These are phyloP conservation scores for Egretta garzetta DNA, from an alignment of 2,113 vertebrate genomes.

Conservation along the genomic window DNA sequence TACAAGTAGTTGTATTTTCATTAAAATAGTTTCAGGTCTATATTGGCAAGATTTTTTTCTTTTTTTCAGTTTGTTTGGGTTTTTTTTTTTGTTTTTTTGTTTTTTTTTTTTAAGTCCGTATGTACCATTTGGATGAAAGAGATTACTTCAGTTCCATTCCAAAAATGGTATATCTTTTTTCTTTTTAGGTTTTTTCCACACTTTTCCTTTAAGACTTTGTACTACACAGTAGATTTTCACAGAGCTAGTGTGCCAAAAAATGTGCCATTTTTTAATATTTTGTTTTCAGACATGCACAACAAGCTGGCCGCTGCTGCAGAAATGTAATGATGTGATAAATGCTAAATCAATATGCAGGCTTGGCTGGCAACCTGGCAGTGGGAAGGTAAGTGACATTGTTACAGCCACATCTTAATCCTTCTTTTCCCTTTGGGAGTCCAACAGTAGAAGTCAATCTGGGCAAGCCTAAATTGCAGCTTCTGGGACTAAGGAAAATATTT, in stretches of 20 bases:
- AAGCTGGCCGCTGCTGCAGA: constrained; percentile 87
- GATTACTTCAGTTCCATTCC: background rate
- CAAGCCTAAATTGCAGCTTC: background rate
- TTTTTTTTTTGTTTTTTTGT: too few species aligned
- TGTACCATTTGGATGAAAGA: background rate
- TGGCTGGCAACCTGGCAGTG: constrained; percentile 85
- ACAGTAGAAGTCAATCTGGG: background rate
- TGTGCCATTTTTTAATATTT: background rate
- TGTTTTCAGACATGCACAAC: constrained; percentile 79
- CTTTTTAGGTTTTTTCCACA: background rate
- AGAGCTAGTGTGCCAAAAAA: background rate
- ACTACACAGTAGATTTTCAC: background rate
- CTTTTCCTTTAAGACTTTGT: background rate
- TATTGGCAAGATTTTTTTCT: background rate
- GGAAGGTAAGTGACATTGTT: constrained; percentile 77
- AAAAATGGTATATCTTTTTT: background rate
- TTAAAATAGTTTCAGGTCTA: background rate
- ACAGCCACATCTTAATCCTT: background rate
- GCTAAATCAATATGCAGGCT: constrained; percentile 93
- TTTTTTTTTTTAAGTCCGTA: background rate
- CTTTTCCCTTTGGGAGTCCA: background rate
- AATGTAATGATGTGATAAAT: constrained; percentile 88
- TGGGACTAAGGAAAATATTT: background rate
- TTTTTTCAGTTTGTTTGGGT: background rate
- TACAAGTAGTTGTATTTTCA: background rate